Conservation (phyloP, 2,888 invertebrate genomes). For the Macrophya annulata region DNA sequence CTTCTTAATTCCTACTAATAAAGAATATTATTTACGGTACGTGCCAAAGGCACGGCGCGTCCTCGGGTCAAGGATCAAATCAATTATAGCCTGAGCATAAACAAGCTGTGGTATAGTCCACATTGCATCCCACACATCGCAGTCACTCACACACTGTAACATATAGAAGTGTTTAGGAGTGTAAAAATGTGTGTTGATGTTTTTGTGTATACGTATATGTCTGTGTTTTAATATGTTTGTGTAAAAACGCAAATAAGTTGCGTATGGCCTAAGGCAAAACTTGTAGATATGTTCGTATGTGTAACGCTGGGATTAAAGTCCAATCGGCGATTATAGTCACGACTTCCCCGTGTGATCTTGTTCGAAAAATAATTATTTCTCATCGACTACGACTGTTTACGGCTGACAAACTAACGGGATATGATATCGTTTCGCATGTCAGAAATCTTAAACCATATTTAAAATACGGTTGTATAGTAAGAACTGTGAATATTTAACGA, state of each 20-base stretch:
- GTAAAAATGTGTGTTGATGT: not conserved
- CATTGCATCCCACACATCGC: constrained; percentile 38
- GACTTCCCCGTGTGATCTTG: constrained; percentile 50
- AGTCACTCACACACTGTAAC: not conserved
- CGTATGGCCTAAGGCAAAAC: constrained; percentile 40
- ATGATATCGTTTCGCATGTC: not conserved
- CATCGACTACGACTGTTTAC: not conserved
- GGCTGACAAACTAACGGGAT: not conserved
- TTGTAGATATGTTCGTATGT: not conserved
- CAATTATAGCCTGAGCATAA: constrained; percentile 57
- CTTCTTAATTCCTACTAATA: constrained; percentile 53
- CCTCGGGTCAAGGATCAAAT: constrained; percentile 56
- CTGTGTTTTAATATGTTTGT: not conserved
- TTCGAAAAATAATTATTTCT: constrained; percentile 38
- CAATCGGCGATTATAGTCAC: constrained; percentile 30
- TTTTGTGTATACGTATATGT: not conserved
- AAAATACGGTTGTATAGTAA: not conserved
- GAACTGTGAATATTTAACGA: not conserved
- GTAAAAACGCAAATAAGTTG: constrained; percentile 1
- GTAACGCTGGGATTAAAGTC: constrained; percentile 30
- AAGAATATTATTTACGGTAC: constrained; percentile 54
- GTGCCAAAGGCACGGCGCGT: constrained; percentile 53
- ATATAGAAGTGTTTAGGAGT: not conserved
- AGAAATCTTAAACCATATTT: not conserved
- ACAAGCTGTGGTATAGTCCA: constrained; percentile 55